Evolutionary conservation across 2,888 invertebrate genomes (phyloP).

Genomic region (Brassicogethes aeneus): DNA sequence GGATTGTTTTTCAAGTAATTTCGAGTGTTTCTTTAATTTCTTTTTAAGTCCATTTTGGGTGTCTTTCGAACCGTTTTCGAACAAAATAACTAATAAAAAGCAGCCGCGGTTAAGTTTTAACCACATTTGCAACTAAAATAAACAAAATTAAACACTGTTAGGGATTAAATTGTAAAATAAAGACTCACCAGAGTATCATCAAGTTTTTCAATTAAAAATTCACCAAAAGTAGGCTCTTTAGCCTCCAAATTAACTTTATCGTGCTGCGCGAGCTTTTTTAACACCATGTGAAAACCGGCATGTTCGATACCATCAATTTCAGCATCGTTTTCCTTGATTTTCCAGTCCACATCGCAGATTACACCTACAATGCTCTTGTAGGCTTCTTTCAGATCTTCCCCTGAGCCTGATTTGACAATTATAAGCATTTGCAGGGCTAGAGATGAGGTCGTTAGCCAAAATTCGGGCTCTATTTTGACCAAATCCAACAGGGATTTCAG

Average conservation of each 20-base stretch:
- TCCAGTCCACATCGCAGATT: constrained; percentile 46
- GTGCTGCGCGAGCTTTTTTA: constrained; percentile 63
- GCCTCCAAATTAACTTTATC: constrained; percentile 46
- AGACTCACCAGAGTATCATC: constrained; percentile 47
- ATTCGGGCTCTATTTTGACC: constrained; percentile 45
- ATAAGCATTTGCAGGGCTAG: constrained; percentile 61
- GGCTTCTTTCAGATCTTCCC: constrained; percentile 30
- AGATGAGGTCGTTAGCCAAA: constrained; percentile 61
- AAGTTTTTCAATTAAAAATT: constrained; percentile 46
- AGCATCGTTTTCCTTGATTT: constrained; percentile 41
- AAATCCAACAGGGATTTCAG: constrained; percentile 26
- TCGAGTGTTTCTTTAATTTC: constrained; percentile 42
- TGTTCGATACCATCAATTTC: constrained; percentile 57
- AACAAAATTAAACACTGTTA: constrained; percentile 9
- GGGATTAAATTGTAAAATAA: background rate
- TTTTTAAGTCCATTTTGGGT: constrained; percentile 42
- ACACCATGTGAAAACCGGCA: constrained; percentile 63
- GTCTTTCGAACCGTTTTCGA: constrained; percentile 50
- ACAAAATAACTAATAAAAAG: constrained; percentile 58
- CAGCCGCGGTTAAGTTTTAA: constrained; percentile 65
- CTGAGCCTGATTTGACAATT: constrained; percentile 47
- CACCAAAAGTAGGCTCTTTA: constrained; percentile 48
- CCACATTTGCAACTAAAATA: constrained; percentile 55
- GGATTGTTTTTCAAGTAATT: constrained; percentile 45
- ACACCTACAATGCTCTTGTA: constrained; percentile 42